A percentile compares a stretch with the other conserved stretches of the same genome.
Evolutionary conservation across 2,888 invertebrate species (phyloP).

Genomic region (Deilephila elpenor): DNA sequence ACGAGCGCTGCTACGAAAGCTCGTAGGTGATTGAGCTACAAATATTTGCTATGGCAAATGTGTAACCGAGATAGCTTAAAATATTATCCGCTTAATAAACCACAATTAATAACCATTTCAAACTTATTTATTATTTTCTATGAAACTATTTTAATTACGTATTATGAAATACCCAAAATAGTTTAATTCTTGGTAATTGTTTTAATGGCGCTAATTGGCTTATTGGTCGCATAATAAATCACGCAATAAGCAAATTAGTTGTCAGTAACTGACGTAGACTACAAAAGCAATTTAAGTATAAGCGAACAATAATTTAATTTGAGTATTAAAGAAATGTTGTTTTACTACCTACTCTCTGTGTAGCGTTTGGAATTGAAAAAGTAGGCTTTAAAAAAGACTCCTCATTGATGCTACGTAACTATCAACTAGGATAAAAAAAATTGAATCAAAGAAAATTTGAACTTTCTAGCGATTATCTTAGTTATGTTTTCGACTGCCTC

Average conservation of each 20-base stretch:
- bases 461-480: no score
- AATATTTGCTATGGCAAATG: neutral
- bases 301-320: neutral
- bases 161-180: neutral
- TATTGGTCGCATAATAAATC: neutral
- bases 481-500: no score
- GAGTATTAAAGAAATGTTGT: no score
- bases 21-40: neutral
- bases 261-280: neutral
- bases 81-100: no score
- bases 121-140: neutral
- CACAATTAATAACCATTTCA: no score
- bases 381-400: no score
- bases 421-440: no score
- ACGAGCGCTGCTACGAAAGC: neutral
- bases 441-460: no score
- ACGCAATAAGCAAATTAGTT: neutral
- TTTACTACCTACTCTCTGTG: no score
- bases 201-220: conserved; percentile 6
- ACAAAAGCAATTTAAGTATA: neutral
- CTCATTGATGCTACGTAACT: no score
- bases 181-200: conserved; percentile 2
- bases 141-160: neutral
- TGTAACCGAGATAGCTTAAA: neutral
- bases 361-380: no score